Evolutionary conservation across 2,888 invertebrate genomes (phyloP), one percentile per base, ranked within the genome.

Genomic region (Polymixis flavicincta): DNA sequence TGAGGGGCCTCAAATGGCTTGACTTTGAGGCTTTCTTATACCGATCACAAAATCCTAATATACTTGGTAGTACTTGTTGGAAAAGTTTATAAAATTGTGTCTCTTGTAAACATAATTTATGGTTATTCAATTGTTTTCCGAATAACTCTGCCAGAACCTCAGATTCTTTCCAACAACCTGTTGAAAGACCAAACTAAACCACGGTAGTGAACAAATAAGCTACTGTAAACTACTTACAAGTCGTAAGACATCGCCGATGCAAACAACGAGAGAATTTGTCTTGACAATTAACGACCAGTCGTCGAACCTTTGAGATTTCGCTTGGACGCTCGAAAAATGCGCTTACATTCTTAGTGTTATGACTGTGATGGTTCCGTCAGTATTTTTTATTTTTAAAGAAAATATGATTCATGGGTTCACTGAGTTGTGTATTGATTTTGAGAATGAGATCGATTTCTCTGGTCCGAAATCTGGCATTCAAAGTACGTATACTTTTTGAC

Each of bases 151-250:
- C 28, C 25, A 60, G 57, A 80, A 55, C 11, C 19, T 2, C 22
- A 42, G 28, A 52, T 8, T 55, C 7, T 32, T 68, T 65, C 32
- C 25, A 80, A 68, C 48, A 73, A 60, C n/a, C 73, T 71, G 74
- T 67, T 70, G 45, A 75, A 73, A 78, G 63, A 76, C 76, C 74
- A 80, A 85, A 74, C 76, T 76, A 48, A 74, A 68, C 74, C 67
- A 61, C 67, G 57, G 45, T 63, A 63, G 64, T 71, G 74, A 60
- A 66, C 78, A 92, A 93, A 93, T 87, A 92, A 78, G 92, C 92
- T 90, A 92, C 93, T 91, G 92, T 91, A 90, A 90, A 92, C 90
- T 91, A 90, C 91, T 93, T 90, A 91, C 89, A 89, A 89, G 87
- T 87, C 90, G 90, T 88, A 89, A 90, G 89, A 87, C 89, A 86